Conservation (phyloP, 2,888 invertebrate species). For the Petrolisthes manimaculis region DNA sequence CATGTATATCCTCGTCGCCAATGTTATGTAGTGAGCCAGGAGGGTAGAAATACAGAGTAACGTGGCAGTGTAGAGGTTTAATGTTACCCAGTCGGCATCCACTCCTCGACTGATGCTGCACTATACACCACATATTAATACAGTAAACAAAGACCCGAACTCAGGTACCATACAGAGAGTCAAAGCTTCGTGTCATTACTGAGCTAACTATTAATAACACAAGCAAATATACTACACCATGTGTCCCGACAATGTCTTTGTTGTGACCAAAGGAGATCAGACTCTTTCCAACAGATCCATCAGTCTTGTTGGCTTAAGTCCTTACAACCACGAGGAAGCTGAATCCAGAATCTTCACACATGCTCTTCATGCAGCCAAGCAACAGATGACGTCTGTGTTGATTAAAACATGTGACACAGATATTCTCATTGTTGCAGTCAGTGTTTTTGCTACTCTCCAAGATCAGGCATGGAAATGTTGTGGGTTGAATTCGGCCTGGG, state of each 20-base stretch:
- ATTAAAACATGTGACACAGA: slow-evolving; percentile 5
- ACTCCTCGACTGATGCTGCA: too few relatives aligned
- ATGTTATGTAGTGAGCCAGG: too few relatives aligned
- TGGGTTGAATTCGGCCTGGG: slow-evolving; percentile 19
- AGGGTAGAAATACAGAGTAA: too few relatives aligned
- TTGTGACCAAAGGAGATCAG: slow-evolving; percentile 21
- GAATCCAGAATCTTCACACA: slow-evolving; percentile 11
- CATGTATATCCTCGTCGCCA: too few relatives aligned
- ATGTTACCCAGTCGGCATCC: too few relatives aligned
- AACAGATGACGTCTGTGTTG: slow-evolving; percentile 3
- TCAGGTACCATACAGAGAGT: too few relatives aligned
- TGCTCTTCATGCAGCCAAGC: slow-evolving; percentile 9
- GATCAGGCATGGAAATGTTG: slow-evolving; percentile 2
- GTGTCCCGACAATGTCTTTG: neutral
- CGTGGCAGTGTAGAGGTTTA: too few relatives aligned
- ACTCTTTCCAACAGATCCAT: slow-evolving; percentile 7
- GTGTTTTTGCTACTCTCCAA: slow-evolving; percentile 21
- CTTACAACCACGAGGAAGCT: slow-evolving; percentile 17
- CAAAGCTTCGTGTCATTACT: too few relatives aligned
- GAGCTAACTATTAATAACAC: too few relatives aligned
- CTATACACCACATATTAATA: too few relatives aligned
- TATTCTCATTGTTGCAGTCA: neutral
- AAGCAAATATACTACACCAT: too few relatives aligned
- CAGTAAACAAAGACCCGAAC: too few relatives aligned
- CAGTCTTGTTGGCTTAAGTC: neutral